phyloP scores from a whole-genome alignment of 2,888 invertebrate species.

The Petrolisthes cinctipes region DNA sequence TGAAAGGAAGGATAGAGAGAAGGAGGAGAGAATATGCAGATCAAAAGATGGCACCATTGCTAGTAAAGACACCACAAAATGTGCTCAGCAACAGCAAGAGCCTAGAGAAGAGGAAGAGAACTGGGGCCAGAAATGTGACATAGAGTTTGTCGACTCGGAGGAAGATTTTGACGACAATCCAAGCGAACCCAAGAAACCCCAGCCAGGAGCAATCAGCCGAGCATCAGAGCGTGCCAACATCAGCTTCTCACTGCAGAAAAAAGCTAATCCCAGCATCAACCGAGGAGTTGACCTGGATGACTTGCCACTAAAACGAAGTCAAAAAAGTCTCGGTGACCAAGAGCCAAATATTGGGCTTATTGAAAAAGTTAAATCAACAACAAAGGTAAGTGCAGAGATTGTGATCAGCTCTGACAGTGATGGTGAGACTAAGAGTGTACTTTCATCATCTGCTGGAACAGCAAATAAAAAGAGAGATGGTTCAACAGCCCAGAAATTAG shows the following conservation, averaged over 20 bases:
- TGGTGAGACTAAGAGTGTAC: not conserved
- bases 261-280: slow-evolving; percentile 30
- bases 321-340: not conserved
- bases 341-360: not conserved
- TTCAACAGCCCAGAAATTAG: not conserved
- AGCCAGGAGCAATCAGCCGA: slow-evolving; percentile 7
- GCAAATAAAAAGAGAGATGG: not conserved
- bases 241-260: slow-evolving; percentile 54
- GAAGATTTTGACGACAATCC: slow-evolving; percentile 60
- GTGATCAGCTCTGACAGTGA: slow-evolving; percentile 63
- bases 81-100: not conserved
- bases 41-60: not conserved
- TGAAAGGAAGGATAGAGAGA: not conserved
- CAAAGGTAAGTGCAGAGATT: slow-evolving; percentile 40
- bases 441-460: not conserved
- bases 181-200: slow-evolving; percentile 22
- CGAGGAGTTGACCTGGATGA: slow-evolving; percentile 49
- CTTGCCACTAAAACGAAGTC: slow-evolving; percentile 26
- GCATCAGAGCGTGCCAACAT: slow-evolving; percentile 41
- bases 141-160: slow-evolving; percentile 59
- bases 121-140: slow-evolving; percentile 60
- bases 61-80: slow-evolving; percentile 20
- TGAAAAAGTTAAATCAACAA: not conserved
- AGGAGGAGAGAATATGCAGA: not conserved
- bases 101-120: slow-evolving; percentile 48